These are phyloP conservation scores for Pipa parva DNA, from an alignment of 2,113 vertebrate genomes.

Conservation along the genomic window DNA sequence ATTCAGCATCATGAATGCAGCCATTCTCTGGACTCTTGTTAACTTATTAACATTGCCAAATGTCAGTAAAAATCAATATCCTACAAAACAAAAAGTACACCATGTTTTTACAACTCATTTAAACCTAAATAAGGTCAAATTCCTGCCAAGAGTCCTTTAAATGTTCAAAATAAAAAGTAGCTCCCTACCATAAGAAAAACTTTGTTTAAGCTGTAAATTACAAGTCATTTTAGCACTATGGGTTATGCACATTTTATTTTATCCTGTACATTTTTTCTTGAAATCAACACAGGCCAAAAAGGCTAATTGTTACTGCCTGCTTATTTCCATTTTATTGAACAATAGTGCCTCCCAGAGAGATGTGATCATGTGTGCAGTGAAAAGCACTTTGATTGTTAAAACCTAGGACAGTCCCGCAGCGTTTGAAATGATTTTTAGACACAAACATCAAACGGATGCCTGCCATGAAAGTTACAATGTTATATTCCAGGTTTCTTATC, in stretches of 20 bases:
- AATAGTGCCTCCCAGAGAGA: slow-evolving; percentile 27
- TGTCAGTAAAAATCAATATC: too few species aligned
- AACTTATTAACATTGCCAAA: too few species aligned
- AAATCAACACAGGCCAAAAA: slow-evolving; percentile 15
- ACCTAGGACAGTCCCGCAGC: slow-evolving; percentile 26
- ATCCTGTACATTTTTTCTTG: slow-evolving; percentile 8
- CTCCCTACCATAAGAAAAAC: too few species aligned
- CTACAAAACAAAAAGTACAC: too few species aligned
- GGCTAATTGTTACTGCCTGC: slow-evolving; percentile 9
- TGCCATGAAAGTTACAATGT: slow-evolving; percentile 35
- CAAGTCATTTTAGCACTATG: too few species aligned
- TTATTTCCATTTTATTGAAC: slow-evolving; percentile 34
- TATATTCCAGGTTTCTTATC: slow-evolving; percentile 31
- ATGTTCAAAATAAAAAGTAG: too few species aligned
- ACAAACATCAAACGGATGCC: slow-evolving; percentile 18
- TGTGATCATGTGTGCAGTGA: slow-evolving; percentile 31
- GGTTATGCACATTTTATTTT: slow-evolving; percentile 9
- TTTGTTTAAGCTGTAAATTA: too few species aligned
- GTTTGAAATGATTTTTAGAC: slow-evolving; percentile 31
- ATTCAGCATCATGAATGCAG: too few species aligned
- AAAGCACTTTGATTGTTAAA: slow-evolving; percentile 35
- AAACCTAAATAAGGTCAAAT: too few species aligned
- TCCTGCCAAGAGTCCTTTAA: too few species aligned
- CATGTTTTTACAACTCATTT: too few species aligned
- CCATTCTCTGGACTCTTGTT: too few species aligned